These are phyloP conservation scores for Peucedramus taeniatus DNA, from an alignment of 2,113 vertebrate genomes.

Conservation along the genomic window DNA sequence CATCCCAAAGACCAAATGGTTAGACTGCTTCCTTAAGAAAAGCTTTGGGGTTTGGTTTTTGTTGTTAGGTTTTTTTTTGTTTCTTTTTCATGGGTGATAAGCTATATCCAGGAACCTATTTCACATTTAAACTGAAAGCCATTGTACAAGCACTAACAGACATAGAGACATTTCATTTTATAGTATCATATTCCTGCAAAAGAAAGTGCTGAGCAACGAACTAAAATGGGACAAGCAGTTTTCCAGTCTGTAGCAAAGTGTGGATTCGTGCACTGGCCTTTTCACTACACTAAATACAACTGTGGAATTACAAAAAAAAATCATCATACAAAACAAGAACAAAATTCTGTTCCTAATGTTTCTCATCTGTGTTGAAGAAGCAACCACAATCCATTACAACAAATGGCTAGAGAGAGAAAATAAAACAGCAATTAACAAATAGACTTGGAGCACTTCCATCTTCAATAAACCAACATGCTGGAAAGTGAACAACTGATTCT, in stretches of 20 bases:
- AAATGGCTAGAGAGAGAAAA: background rate
- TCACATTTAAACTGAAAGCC: background rate
- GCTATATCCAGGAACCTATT: background rate
- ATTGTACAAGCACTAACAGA: background rate
- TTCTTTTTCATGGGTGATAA: background rate
- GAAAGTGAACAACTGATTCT: background rate
- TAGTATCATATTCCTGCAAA: background rate
- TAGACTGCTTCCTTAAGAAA: background rate
- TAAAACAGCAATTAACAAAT: background rate
- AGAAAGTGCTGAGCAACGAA: background rate
- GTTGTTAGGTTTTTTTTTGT: background rate
- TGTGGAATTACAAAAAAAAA: background rate
- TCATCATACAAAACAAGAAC: background rate
- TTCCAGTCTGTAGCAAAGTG: background rate
- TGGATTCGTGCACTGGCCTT: background rate
- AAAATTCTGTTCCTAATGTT: background rate
- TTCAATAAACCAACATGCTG: background rate
- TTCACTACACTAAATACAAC: background rate
- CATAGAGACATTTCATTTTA: background rate
- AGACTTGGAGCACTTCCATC: background rate
- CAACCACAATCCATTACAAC: background rate
- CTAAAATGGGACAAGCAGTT: background rate
- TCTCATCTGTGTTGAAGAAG: background rate
- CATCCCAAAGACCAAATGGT: background rate
- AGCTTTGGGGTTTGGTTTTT: background rate